A percentile compares a stretch with the other conserved stretches of the same genome.
Evolutionary conservation across 2,888 invertebrate species (phyloP).

Genomic region (Drosophila histrio): DNA sequence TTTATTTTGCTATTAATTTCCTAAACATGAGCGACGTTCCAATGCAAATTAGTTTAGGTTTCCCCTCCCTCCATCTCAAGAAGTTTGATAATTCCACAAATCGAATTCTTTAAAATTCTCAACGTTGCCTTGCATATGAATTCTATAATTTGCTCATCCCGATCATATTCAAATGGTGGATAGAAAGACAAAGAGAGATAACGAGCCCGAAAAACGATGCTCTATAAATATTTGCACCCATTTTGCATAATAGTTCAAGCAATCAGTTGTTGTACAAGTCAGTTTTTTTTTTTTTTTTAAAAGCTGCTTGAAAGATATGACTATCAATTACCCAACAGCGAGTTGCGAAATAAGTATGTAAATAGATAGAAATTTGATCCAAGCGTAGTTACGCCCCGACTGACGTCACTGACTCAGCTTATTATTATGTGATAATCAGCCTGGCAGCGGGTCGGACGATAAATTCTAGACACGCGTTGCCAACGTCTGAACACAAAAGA

Average conservation of each 20-base stretch:
- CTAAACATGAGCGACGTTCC: slow-evolving; percentile 48
- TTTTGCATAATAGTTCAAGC: slow-evolving; percentile 39
- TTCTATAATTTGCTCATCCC: slow-evolving; percentile 33
- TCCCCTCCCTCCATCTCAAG: background rate
- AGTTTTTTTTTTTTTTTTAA: background rate
- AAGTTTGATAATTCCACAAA: slow-evolving; percentile 20
- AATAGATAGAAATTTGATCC: slow-evolving; percentile 13
- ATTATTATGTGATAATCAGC: slow-evolving; percentile 51
- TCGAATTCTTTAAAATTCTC: slow-evolving; percentile 14
- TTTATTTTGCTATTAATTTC: slow-evolving; percentile 61
- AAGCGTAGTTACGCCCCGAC: slow-evolving; percentile 6
- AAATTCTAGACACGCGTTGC: slow-evolving; percentile 69
- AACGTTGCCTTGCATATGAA: slow-evolving; percentile 49
- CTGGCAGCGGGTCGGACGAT: slow-evolving; percentile 33
- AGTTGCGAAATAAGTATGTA: slow-evolving; percentile 34
- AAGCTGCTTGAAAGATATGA: slow-evolving; percentile 16
- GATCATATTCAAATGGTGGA: slow-evolving; percentile 12
- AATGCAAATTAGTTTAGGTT: slow-evolving; percentile 61
- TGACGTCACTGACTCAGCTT: slow-evolving; percentile 61
- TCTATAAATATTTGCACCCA: slow-evolving; percentile 51
- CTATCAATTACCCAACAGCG: slow-evolving; percentile 44
- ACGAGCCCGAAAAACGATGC: slow-evolving; percentile 19
- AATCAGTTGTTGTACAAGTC: background rate
- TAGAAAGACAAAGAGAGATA: background rate
- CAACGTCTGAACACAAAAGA: slow-evolving; percentile 44